These are phyloP conservation scores for Phacellophora camtschatica DNA, from an alignment of 30 jellyfish, hydroid and myxozoan genomes.

Conservation along the genomic window DNA sequence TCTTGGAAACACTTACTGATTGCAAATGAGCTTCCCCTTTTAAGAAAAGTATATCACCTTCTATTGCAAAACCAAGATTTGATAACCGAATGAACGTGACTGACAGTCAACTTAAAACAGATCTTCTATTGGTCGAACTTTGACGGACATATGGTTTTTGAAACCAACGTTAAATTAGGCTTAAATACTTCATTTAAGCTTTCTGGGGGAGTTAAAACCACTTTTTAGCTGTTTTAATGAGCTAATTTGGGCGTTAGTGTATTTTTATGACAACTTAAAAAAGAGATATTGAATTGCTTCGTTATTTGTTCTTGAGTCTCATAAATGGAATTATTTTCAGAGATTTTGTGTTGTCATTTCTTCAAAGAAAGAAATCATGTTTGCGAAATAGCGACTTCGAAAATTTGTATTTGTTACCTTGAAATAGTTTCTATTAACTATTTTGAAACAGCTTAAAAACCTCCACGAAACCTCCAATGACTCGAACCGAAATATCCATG, in stretches of 20 bases:
- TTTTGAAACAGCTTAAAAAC: no score
- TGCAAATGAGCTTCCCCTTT: constrained; percentile 27
- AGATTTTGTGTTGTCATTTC: no score
- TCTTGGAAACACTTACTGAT: not conserved
- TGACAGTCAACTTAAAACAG: constrained; percentile 25
- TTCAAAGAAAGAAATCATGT: no score
- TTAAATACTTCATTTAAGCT: constrained; percentile 7
- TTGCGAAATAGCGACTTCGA: no score
- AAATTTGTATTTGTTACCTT: no score
- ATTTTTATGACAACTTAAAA: no score
- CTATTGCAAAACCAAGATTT: constrained; percentile 9
- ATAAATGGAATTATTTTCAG: no score
- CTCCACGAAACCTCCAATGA: no score
- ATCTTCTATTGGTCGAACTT: constrained; percentile 1
- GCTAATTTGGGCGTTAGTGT: not conserved
- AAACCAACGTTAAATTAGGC: constrained; percentile 21
- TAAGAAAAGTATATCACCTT: constrained; percentile 36
- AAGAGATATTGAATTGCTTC: no score
- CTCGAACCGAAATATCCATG: no score
- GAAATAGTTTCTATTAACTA: no score
- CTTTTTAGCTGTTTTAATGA: not conserved
- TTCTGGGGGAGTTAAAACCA: constrained; percentile 1
- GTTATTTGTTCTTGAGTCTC: no score
- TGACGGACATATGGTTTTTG: constrained; percentile 2
- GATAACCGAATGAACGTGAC: constrained; percentile 12